Base-by-base conservation (phyloP, 2,888 invertebrate genomes). In the Thyatira batis region DNA sequence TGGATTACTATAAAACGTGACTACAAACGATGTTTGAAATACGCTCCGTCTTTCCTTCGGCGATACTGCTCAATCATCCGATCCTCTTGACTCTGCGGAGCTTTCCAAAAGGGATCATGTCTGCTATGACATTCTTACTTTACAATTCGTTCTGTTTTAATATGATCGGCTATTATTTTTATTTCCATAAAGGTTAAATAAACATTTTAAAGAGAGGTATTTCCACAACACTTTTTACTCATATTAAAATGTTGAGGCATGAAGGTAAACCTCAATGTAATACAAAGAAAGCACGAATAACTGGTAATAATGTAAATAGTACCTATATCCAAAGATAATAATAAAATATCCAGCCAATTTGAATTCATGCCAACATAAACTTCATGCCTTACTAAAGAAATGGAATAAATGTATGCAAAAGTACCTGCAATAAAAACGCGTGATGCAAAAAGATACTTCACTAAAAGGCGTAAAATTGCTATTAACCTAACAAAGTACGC, bases 1-100 rank as follows among this genome's bases (percentile, higher is more conserved):
- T 75, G 80, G 73, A 71, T 82, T 72, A 74, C 70, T 77, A 70
- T 68, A 71, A 71, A 74, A 76, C 62, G 69, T 68, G 67, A 74
- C 76, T 77, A 73, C 71, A 71, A 74, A 74, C 73, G 65, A 56
- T 54, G 55, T 54, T 57, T 28, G 61, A 58, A 57, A 63, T 56
- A 61, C 57, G 58, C 54, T 52, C 48, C 54, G 48, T 55, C 39
- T 39, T 39, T 54, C 57, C 58, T 52, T 51, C 44, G 50, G 57
- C 53, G 50, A 58, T 64, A 64, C 58, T 57, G 63, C 54, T 58
- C 56, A 58, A 60, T 63, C 54, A 61, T 60, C 58, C 60, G 50
- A 60, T 51, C 45, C 53, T 60, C 58, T 60, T 51, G 27, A 45
- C 20, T 48, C 43, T 44, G 50, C 44, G 53, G 50, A 63, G 50